These are phyloP conservation scores for Hymenochirus boettgeri DNA, from an alignment of 2,113 vertebrate genomes.

Conservation along the genomic window DNA sequence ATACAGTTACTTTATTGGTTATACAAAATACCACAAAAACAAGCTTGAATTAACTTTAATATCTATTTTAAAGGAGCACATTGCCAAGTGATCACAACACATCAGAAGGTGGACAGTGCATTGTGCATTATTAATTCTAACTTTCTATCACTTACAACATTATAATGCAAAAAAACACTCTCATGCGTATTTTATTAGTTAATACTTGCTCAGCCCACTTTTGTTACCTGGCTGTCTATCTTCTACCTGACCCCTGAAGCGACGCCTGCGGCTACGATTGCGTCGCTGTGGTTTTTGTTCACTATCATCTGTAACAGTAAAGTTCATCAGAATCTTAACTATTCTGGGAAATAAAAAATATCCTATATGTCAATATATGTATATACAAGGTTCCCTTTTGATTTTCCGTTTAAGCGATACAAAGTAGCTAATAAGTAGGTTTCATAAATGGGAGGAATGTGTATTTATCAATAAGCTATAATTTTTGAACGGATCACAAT, in stretches of 20 bases:
- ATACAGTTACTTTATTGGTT: background rate
- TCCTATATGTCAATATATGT: too few species aligned
- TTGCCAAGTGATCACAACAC: background rate
- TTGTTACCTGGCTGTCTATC: constrained; percentile 98
- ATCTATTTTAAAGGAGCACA: background rate
- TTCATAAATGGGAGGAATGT: too few species aligned
- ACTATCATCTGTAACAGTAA: constrained; percentile 88
- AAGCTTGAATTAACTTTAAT: background rate
- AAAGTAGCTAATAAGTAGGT: too few species aligned
- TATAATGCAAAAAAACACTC: constrained; percentile 21
- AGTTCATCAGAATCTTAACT: constrained; percentile 65
- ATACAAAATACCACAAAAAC: background rate
- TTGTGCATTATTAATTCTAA: background rate
- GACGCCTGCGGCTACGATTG: constrained; percentile 96
- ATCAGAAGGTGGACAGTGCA: constrained; percentile 6
- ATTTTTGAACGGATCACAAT: too few species aligned
- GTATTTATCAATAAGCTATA: too few species aligned
- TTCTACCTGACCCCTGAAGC: constrained; percentile 84
- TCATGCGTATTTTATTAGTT: constrained; percentile 37
- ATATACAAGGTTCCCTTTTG: too few species aligned
- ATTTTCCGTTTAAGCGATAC: too few species aligned
- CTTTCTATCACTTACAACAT: background rate
- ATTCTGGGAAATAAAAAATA: constrained; percentile 51
- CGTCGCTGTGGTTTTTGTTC: constrained; percentile 93
- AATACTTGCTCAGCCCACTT: constrained; percentile 47